Evolutionary conservation across 2,113 vertebrate species (phyloP), one percentile per base, ranked within the genome.

Genomic region (Gadus chalcogrammus): DNA sequence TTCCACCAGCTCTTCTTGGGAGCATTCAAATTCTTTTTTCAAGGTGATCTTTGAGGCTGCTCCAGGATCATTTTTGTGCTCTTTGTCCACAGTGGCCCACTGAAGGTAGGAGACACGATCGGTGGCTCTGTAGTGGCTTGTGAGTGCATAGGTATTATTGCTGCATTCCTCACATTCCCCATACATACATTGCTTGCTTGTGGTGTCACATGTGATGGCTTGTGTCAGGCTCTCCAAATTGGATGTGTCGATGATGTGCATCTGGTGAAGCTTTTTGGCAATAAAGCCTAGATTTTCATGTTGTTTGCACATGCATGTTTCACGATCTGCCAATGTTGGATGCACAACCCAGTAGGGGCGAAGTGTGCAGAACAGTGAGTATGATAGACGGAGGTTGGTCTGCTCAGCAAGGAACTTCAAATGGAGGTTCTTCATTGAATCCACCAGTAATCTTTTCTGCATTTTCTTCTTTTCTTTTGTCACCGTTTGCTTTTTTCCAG

Each of bases 271-370:
- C 20, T 20, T 20, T 20, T 20, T 20, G 20, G 20, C 20, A 20
- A 20, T 20, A 20, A 20, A 61, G 17, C 24, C 53, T 20, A 66
- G 70, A 42, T 72, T 58, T 65, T 60, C 18, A 71, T 71, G 69
- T 48, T 28, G 60, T 64, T 71, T 71, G 61, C 69, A 71, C 60
- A 64, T 52, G 48, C 69, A 71, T 63, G 48, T 67, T 28, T 61
- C 60, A 35, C 70, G 9, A 42, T 72, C 70, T 65, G 61, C 35
- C 48, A 72, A 13, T 56, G 62, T 72, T 64, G 63, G 70, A 59
- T 65, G 62, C 24, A 65, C 62, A 66, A 65, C 70, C 62, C 62
- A 66, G 64, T 58, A 72, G 62, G 63, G 70, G 22, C 16, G 52
- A 59, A 65, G 61, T 64, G 24, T 55, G 70, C 48, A 71, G 52